phyloP scores from a whole-genome alignment of 64 coral and sea anemone species.

The Montipora sp. region DNA sequence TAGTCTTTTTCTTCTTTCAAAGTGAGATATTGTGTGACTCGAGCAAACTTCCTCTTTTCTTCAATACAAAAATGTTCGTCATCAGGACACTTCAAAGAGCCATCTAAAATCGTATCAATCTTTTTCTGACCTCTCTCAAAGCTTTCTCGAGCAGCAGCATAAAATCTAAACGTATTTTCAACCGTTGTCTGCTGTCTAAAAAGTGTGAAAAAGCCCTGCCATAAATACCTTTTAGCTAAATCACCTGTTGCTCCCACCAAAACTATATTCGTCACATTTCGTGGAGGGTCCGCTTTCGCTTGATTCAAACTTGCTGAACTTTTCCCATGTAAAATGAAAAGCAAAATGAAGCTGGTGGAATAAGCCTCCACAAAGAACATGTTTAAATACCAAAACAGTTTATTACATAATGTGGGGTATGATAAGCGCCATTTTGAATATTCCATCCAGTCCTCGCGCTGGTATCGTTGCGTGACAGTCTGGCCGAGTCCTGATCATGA shows the following conservation, averaged over 20 bases:
- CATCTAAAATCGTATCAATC: constrained; percentile 60
- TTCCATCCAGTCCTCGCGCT: background rate
- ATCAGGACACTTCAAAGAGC: constrained; percentile 51
- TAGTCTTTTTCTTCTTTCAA: constrained; percentile 85
- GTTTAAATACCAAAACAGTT: background rate
- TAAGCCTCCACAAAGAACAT: background rate
- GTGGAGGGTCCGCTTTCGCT: background rate
- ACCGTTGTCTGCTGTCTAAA: constrained; percentile 46
- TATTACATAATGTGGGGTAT: background rate
- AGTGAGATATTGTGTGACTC: constrained; percentile 40
- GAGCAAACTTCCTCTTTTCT: background rate
- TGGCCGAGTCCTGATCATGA: too few relatives aligned
- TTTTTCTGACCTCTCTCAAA: constrained; percentile 57
- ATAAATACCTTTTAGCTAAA: constrained; percentile 86
- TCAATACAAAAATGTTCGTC: constrained; percentile 2
- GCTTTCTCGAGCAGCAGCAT: constrained; percentile 64
- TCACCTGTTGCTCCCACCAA: constrained; percentile 87
- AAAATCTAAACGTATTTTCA: constrained; percentile 54
- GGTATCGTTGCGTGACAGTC: background rate
- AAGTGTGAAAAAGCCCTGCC: constrained; percentile 78
- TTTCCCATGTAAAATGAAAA: background rate
- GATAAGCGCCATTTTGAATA: constrained; percentile 6
- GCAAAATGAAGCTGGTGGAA: background rate
- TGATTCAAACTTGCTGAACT: background rate
- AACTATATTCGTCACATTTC: constrained; percentile 65